phyloP scores from a whole-genome alignment of 2,113 vertebrate genomes.

The Eurystomus gularis region DNA sequence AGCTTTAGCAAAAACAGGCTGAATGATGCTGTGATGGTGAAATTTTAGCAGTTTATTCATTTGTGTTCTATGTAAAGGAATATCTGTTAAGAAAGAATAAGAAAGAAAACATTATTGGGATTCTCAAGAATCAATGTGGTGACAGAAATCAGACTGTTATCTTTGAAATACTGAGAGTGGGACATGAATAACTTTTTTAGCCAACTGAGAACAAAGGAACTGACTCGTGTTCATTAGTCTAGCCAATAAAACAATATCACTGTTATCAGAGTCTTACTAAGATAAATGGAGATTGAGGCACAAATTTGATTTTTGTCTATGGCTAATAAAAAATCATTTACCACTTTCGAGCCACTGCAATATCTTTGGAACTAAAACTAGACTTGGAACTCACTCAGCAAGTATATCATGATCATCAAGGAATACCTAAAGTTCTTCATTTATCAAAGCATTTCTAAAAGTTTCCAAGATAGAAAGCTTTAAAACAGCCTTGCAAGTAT shows the following conservation, averaged over 20 bases:
- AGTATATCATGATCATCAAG: constrained; percentile 43
- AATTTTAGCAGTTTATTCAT: neutral
- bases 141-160: constrained; percentile 41
- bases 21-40: neutral
- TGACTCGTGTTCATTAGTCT: constrained; percentile 45
- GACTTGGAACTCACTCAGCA: neutral
- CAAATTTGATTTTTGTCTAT: constrained; percentile 71
- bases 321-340: constrained; percentile 68
- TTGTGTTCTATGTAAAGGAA: neutral
- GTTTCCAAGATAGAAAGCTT: neutral
- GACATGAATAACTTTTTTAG: constrained; percentile 28
- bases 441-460: constrained; percentile 51
- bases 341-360: constrained; percentile 43
- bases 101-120: neutral
- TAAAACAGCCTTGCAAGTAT: neutral
- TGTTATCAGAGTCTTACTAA: constrained; percentile 35
- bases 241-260: constrained; percentile 51
- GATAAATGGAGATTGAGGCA: constrained; percentile 58
- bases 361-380: constrained; percentile 53
- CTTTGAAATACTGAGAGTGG: neutral
- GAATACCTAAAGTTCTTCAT: constrained; percentile 28
- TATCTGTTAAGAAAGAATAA: neutral
- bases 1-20: neutral
- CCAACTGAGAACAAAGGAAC: constrained; percentile 40
- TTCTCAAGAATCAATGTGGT: neutral